Base-by-base conservation (phyloP, 2,113 vertebrate genomes). In the Antigone vipio region DNA sequence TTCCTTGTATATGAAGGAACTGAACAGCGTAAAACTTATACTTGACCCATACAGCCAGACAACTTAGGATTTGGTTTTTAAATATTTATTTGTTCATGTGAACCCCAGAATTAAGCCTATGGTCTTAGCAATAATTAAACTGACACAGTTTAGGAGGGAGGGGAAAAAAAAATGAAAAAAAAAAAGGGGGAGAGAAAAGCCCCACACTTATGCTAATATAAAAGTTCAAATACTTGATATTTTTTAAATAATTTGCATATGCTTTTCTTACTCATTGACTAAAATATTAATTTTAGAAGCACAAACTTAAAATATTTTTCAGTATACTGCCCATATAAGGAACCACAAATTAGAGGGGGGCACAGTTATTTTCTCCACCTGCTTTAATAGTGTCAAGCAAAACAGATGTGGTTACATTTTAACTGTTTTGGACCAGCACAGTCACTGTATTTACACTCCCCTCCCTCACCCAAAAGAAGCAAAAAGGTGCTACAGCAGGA, bases 281-380 rank as follows among this genome's bases (percentile, higher is more conserved):
- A 78, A 81, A 93, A 62, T 62, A 87, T 50, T 59, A 64, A 94
- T 84, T 95, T 79, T 35, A 95, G 82, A 68, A 90, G 59, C 58
- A 85, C 34, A 90, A 93, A 85, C 47, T 85, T 89, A 12, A 75
- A 95, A 79, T 79, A 62, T 56, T 86, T 95, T 77, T 74, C 76
- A 60, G 44, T 9, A 16, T 55, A 38, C 40, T 44, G 23, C 67
- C 79, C 56, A 83, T 56, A 86, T 63, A 74, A 93, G 60, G 88
- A 93, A 55, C 27, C 18, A 67, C 34, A 83, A 85, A 89, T 88
- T 52, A 69, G 20, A 77, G 7, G 3, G 17, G 35, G 56, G 26
- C 86, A 38, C 44, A 44, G 32, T n/a, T 53, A 20, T 59, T 75
- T 71, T 85, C 94, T 45, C 71, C 58, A 68, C 34, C 24, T 32